phyloP scores from a whole-genome alignment of 1,140 invertebrate genomes.

The Euura lappo region DNA sequence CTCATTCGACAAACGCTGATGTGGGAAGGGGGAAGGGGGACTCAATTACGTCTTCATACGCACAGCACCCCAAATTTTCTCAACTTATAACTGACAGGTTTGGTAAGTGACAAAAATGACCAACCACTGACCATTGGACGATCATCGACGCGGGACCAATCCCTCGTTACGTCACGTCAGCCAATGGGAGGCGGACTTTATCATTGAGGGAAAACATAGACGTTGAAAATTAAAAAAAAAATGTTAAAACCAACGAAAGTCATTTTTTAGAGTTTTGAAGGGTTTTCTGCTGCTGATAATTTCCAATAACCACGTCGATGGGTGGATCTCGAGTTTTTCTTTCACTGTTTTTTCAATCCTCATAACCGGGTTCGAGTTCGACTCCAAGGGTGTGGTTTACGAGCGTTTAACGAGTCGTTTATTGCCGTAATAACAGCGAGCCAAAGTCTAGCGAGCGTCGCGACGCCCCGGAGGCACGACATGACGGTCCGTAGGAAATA shows the following conservation, averaged over 20 bases:
- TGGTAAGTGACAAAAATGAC: constrained; percentile 35
- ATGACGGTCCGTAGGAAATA: too few relatives aligned
- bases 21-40: constrained; percentile 12
- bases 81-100: neutral
- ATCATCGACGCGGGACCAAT: neutral
- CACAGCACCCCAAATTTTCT: neutral
- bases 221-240: too few relatives aligned
- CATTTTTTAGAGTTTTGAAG: too few relatives aligned
- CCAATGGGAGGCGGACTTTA: neutral
- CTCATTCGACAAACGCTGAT: too few relatives aligned
- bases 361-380: neutral
- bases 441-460: neutral
- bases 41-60: constrained; percentile 55
- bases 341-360: neutral
- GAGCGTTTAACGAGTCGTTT: neutral
- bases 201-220: too few relatives aligned
- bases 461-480: neutral
- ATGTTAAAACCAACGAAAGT: too few relatives aligned
- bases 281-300: neutral
- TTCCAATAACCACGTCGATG: neutral
- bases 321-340: neutral
- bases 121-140: neutral
- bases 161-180: too few relatives aligned
- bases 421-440: neutral
- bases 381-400: constrained; percentile 2